Base-by-base conservation (phyloP, 1,140 invertebrate species). In the Anastrepha obliqua region DNA sequence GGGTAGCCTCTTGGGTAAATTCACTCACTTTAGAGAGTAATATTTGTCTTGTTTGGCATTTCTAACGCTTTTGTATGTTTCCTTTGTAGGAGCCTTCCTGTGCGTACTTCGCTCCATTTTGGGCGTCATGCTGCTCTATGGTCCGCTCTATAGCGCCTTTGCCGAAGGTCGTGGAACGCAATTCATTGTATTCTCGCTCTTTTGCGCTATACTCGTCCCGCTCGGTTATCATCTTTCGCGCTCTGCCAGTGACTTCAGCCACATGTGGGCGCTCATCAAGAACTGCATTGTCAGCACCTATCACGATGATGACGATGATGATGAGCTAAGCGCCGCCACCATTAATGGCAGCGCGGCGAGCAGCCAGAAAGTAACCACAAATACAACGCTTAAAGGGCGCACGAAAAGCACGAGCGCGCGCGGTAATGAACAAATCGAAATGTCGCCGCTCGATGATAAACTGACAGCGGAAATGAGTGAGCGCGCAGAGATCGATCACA, bases 101-200 rank as follows among this genome's bases (percentile, higher is more conserved):
- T 93, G 97, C 93, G 93, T 99, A 0, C 93, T 96, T 20, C 95
- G 98, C 85, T 99, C 98, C 89, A 90, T 97, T 11, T 90, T 98
- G 3, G 96, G 97, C 15, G 95, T 99, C 2, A 94, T 96, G 70
- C 94, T 98, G 42, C 94, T 99, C 0, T 98, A 97, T 92, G 98
- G 97, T 5, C 97, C 99, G 90, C 97, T 97, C 0, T 99, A 98
- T 91, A 97, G 97, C 17, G 97, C 96, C 1, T 91, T 97, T 8
- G 95, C 95, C 39, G 97, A 97, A 92, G 95, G 95, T 51, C 97
- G 97, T 91, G 95, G 96, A 88, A 97, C 98, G 0, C 98, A 99
- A 91, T 98, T 98, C 90, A 96, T 99, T 47, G 93, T 99, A 2
- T 99, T 99, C 92, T 99, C 98, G 0, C 97, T 99, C 87, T 99